phyloP scores from a whole-genome alignment of 2,797 vertebrate genomes.

The Enteromius argenteus region DNA sequence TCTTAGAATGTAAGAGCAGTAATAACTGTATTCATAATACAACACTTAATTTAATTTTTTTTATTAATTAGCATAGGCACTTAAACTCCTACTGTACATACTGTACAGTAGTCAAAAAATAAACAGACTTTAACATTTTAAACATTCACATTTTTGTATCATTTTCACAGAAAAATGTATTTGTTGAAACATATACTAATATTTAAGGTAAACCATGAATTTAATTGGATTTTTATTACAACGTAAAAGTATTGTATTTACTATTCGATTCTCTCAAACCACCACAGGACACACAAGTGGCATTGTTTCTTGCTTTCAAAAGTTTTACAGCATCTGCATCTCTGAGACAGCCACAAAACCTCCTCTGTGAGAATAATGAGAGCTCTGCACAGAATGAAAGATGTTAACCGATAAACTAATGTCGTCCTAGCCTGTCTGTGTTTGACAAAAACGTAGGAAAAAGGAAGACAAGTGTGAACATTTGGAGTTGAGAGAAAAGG shows the following conservation, averaged over 20 bases:
- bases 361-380: not conserved
- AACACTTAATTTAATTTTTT: too few relatives aligned
- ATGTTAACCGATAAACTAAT: not conserved
- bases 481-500: constrained; percentile 50
- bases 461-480: constrained; percentile 53
- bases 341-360: not conserved
- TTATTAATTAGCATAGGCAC: not conserved
- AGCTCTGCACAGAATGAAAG: not conserved
- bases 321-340: constrained; percentile 22
- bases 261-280: not conserved
- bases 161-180: not conserved
- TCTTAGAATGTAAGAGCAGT: not conserved
- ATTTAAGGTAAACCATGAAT: not conserved
- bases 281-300: not conserved
- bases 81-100: not conserved
- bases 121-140: not conserved
- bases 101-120: not conserved
- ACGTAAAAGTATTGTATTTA: not conserved
- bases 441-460: not conserved
- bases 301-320: not conserved
- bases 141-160: not conserved
- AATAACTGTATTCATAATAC: not conserved
- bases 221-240: not conserved
- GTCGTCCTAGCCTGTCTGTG: not conserved
- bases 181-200: not conserved